Percentiles rank a stretch among this genome's conserved stretches.
Conservation (phyloP, 2,888 invertebrate genomes). For the Gonocerus acuteangulatus region DNA sequence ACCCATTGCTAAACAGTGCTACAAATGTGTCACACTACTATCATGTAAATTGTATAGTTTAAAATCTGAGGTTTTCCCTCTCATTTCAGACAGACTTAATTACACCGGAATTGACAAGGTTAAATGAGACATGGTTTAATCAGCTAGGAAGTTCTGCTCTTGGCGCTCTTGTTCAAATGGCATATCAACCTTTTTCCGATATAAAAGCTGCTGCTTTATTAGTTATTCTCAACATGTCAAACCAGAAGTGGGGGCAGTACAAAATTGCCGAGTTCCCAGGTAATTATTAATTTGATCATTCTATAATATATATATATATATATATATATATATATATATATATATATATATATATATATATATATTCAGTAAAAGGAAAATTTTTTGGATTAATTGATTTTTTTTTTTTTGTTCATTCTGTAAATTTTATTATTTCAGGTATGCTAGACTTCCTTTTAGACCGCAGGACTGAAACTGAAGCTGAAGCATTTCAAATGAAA, state of each 20-base stretch:
- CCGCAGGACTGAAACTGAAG: conserved; percentile 9
- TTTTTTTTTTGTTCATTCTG: not conserved
- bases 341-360: no score
- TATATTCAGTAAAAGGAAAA: no score
- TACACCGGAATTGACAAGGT: conserved; percentile 46
- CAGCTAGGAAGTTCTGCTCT: conserved; percentile 51
- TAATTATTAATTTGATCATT: conserved; percentile 37
- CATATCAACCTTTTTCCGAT: conserved; percentile 75
- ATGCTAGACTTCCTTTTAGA: conserved; percentile 7
- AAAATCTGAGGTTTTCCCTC: no score
- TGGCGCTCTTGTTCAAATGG: conserved; percentile 54
- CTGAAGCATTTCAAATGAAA: conserved; percentile 8
- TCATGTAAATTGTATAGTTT: no score
- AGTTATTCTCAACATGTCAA: conserved; percentile 58
- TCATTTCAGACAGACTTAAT: conserved; percentile 43
- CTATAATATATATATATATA: no score
- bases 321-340: no score
- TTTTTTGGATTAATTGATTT: no score
- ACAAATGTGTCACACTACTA: no score
- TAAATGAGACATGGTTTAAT: conserved; percentile 58
- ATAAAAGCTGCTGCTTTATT: conserved; percentile 60
- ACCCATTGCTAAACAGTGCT: no score
- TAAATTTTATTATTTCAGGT: not conserved
- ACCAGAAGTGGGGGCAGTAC: conserved; percentile 72
- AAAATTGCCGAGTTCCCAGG: conserved; percentile 64